phyloP scores from a whole-genome alignment of 1,140 invertebrate genomes.

The Cecropterus lyciades region DNA sequence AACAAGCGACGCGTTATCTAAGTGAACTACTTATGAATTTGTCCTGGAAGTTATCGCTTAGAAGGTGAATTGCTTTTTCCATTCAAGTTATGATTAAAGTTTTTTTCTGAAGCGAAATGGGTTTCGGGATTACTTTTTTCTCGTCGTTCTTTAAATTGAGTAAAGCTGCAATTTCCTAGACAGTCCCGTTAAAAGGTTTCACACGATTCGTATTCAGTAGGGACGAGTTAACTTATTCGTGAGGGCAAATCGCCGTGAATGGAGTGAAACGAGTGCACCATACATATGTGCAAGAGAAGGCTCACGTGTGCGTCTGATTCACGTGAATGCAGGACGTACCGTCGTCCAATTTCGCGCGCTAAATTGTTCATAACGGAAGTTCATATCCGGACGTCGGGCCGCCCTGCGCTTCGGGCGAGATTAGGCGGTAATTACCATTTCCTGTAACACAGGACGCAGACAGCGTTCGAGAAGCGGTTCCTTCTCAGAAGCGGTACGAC shows the following conservation, averaged over 20 bases:
- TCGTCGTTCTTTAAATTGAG: slow-evolving; percentile 45
- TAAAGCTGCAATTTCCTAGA: slow-evolving; percentile 67
- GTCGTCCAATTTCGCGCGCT: slow-evolving; percentile 85
- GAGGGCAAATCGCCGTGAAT: slow-evolving; percentile 62
- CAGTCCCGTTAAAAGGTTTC: slow-evolving; percentile 58
- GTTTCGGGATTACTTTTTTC: slow-evolving; percentile 38
- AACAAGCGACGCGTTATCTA: slow-evolving; percentile 29
- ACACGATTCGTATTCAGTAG: slow-evolving; percentile 64
- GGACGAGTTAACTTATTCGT: slow-evolving; percentile 58
- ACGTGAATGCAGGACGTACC: slow-evolving; percentile 74
- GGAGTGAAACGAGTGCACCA: slow-evolving; percentile 48
- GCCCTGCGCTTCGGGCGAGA: slow-evolving; percentile 80
- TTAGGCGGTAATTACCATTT: slow-evolving; percentile 86
- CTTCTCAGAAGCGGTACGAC: slow-evolving; percentile 55
- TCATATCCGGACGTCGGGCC: slow-evolving; percentile 85
- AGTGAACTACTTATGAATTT: slow-evolving; percentile 36
- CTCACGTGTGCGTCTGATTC: slow-evolving; percentile 62
- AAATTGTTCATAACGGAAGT: slow-evolving; percentile 88
- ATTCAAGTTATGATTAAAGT: slow-evolving; percentile 39
- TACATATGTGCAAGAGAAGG: slow-evolving; percentile 29
- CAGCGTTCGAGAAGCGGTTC: slow-evolving; percentile 66
- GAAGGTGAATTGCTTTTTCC: slow-evolving; percentile 40
- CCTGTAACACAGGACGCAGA: slow-evolving; percentile 80
- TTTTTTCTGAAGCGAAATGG: slow-evolving; percentile 39
- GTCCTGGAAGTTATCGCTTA: slow-evolving; percentile 37